Evolutionary conservation across 1,140 invertebrate species (phyloP), one percentile per base, ranked within the genome.

Genomic region (Drosophila eugracilis): DNA sequence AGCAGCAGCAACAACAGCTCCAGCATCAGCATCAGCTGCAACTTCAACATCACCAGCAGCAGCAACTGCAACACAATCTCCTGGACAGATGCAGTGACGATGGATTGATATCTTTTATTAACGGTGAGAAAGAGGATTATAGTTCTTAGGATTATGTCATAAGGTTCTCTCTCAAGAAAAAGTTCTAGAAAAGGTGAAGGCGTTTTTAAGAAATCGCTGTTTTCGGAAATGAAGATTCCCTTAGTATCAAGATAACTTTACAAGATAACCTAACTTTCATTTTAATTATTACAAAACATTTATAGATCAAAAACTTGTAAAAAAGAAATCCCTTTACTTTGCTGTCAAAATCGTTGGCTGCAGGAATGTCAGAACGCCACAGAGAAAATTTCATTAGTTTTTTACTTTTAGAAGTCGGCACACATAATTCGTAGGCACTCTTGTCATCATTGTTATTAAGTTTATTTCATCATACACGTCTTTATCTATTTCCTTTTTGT

Each of bases 381-480:
- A 73, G 44, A 53, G 41, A 44, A 52, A 39, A 57, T 76, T 72
- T 84, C 77, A 86, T 52, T 76, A 49, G 47, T 80, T 84, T 84
- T 84, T 84, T 84, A 85, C 80, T 75, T 85, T 85, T 85, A 86
- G 77, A 86, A 85, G 73, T 69, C 81, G 80, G 80, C 76, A 86
- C 80, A 84, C 75, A 75, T 53, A 75, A 63, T 80, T 72, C 48
- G 72, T 45, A 69, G 28, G 28, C 28, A 42, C 50, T 48, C 26
- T 66, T 47, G 50, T 49, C 17, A 67, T 62, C 34, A 36, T 63
- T 32, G 30, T 32, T 62, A 62, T 62, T 63, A 74, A 74, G 42
- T 70, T 55, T 44, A 49, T 45, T 65, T 74, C 30, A 62, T 63
- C 24, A 45, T 41, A 65, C 60, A 24, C 44, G 19, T 45, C 14